Base-by-base conservation (phyloP, 2,113 vertebrate species). In the Okapia johnstoni region DNA sequence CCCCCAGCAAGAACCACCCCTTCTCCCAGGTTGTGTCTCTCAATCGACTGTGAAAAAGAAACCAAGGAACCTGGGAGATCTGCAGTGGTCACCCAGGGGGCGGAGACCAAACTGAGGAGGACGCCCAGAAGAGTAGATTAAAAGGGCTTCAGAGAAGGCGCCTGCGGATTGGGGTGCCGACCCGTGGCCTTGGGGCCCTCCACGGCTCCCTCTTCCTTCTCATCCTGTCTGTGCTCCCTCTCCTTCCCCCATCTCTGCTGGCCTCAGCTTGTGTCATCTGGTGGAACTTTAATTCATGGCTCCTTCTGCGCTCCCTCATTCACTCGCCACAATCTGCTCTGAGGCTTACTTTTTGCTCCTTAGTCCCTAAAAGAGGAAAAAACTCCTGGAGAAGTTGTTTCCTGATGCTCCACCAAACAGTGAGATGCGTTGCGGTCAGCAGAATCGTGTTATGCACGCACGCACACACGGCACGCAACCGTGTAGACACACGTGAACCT, bases 221-320 rank as follows among this genome's bases (percentile, higher is more conserved):
- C 97, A 88, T 90, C 94, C 97, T 85, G 81, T 96, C 91, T 96
- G 88, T 81, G 48, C 97, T 96, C 97, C 92, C 87, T 36, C 48
- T 90, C 93, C 96, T 97, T 98, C 91, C 96, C 85, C 58, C 92
- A 58, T 46, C 95, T 93, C 97, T 93, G 80, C 98, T 90, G 88
- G 93, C 89, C 94, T 95, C 95, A 80, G 36, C 30, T 10, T 13
- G 23, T 25, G 50, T 46, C 92, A 80, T 96, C 50, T 85, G 95
- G 95, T 60, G 77, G 97, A 97, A 97, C 94, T 52, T 0, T 0
- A 93, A 90, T 84, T 92, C 46, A 15, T 61, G 80, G 43, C 54
- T 90, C 70, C 89, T 80, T 93, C 90, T 91, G 19, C 19, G 19
- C n/a, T 70, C 66, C 13, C n/a, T 87, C 95, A 85, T 66, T 95